These are phyloP conservation scores for Nemotelus nigrinus DNA, from an alignment of 2,888 invertebrate genomes.

Conservation along the genomic window DNA sequence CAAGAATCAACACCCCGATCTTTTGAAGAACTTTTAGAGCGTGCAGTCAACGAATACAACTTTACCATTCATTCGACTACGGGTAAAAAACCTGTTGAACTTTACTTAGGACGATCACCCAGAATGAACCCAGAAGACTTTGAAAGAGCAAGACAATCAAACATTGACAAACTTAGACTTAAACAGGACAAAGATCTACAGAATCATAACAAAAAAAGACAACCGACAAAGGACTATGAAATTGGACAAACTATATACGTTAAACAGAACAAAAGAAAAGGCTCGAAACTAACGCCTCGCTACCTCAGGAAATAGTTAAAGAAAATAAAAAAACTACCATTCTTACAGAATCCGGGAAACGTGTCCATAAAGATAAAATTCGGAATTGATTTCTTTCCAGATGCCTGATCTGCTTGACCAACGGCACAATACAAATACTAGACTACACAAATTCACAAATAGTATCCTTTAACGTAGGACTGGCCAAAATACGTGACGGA, in stretches of 20 bases:
- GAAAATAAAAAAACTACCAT: slow-evolving; percentile 31
- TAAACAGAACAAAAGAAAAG: slow-evolving; percentile 49
- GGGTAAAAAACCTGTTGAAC: slow-evolving; percentile 45
- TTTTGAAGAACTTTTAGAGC: slow-evolving; percentile 5
- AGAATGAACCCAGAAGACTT: slow-evolving; percentile 31
- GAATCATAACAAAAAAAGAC: slow-evolving; percentile 47
- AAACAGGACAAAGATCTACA: slow-evolving; percentile 43
- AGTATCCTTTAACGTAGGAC: slow-evolving; percentile 4
- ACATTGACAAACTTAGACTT: slow-evolving; percentile 35
- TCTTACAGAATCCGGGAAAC: slow-evolving; percentile 37
- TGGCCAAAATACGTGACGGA: neutral
- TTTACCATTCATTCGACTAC: slow-evolving; percentile 46
- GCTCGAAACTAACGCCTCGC: slow-evolving; percentile 29
- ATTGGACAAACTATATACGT: slow-evolving; percentile 28
- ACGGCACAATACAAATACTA: neutral
- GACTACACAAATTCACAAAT: slow-evolving; percentile 23
- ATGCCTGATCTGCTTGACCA: neutral
- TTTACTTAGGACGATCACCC: slow-evolving; percentile 38
- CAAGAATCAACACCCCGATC: neutral
- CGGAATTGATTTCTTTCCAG: slow-evolving; percentile 28
- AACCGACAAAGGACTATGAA: slow-evolving; percentile 43
- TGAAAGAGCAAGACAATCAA: slow-evolving; percentile 19
- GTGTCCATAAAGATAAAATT: slow-evolving; percentile 34
- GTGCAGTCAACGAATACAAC: slow-evolving; percentile 41
- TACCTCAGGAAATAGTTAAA: slow-evolving; percentile 32